phyloP scores from a whole-genome alignment of 2,797 vertebrate genomes.

The Erethizon dorsatum region DNA sequence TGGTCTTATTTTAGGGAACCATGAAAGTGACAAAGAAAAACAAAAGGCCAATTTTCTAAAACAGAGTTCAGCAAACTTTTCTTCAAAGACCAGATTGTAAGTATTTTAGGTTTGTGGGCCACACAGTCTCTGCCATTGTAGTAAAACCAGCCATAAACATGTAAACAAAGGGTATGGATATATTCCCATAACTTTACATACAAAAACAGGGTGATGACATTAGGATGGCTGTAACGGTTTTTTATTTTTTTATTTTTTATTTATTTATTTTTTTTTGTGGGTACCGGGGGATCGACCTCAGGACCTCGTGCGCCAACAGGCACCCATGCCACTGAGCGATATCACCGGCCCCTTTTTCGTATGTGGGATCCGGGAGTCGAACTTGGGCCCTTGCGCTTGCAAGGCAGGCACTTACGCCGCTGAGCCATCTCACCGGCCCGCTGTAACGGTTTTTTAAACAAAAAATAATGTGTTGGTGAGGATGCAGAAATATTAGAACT shows the following conservation, averaged over 20 bases:
- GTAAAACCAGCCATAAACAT: neutral
- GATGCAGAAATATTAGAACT: neutral
- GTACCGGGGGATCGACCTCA: too few relatives aligned
- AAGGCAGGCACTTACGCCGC: too few relatives aligned
- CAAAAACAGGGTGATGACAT: neutral
- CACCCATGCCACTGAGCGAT: too few relatives aligned
- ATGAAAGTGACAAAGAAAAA: constrained; percentile 45
- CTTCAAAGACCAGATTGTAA: neutral
- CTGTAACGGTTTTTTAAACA: neutral
- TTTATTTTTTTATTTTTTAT: too few relatives aligned
- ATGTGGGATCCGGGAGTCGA: too few relatives aligned
- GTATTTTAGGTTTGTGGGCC: neutral
- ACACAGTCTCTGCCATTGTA: neutral
- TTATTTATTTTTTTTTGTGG: too few relatives aligned
- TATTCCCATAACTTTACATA: neutral
- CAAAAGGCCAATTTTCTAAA: neutral
- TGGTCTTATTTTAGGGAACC: constrained; percentile 34
- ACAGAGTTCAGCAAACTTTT: neutral
- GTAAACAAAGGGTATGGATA: neutral
- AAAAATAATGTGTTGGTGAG: neutral
- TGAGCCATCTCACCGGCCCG: too few relatives aligned
- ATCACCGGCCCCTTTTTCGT: too few relatives aligned
- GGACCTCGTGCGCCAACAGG: too few relatives aligned
- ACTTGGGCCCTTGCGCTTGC: too few relatives aligned
- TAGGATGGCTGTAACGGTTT: neutral